Base-by-base conservation (phyloP, 1,140 invertebrate species). In the Probaryconus sp. region DNA sequence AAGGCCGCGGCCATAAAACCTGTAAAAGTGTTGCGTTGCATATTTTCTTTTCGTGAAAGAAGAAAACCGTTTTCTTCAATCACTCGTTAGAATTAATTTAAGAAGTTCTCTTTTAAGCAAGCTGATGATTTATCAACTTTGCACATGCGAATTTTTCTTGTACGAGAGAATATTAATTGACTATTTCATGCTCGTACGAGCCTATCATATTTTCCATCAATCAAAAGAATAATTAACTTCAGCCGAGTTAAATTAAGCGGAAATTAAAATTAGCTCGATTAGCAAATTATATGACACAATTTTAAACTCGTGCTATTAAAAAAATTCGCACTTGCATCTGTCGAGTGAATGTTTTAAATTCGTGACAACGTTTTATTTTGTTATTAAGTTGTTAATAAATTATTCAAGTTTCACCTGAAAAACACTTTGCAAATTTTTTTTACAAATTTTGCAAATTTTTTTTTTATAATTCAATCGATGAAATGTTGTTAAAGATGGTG, bases 181-280 rank as follows among this genome's bases (percentile, higher is more conserved):
- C 21, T 31, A 45, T 69, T 69, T 69, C 55, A 51, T 60, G 65
- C 65, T 53, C 38, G 7, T 38, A 37, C 38, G 38, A 60, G 45
- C 55, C 38, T 69, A 47, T 69, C 63, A 50, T 58, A 67, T 67
- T 67, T 67, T 48, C 24, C 51, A 26, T 58, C 53, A 50, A 68
- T 68, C 53, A 55, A 58, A 68, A 35, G 28, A 37, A 43, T 37
- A 13, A 14, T 68, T 68, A 43, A 45, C 53, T 10, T 48, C 43
- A n/a, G 21, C 16, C 50, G 13, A 26, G 64, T 26, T 43, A 11
- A 58, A 68, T 50, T 58, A 45, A 20, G 17, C 33, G 53, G 45
- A 58, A 58, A 35, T 51, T 47, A 65, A 45, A 65, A 50, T 24
- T 48, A 14, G 18, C n/a, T 30, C 9, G 14, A 16, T 14, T 3